These are phyloP conservation scores for Poecilia picta DNA, from an alignment of 2,797 vertebrate genomes.

Conservation along the genomic window DNA sequence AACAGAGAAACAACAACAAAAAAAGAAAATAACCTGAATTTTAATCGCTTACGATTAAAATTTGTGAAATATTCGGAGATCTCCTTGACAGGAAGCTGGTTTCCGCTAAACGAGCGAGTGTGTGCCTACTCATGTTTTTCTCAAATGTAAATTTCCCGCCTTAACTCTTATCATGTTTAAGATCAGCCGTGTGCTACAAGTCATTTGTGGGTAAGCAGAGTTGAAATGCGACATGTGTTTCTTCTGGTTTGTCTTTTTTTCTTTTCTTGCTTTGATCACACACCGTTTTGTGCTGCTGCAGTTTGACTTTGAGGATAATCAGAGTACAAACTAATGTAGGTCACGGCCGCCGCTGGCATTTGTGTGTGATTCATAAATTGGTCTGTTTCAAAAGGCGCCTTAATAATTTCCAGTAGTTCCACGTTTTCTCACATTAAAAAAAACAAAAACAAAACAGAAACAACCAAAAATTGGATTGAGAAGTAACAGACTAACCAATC, in stretches of 20 bases:
- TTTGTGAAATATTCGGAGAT: slow-evolving; percentile 11
- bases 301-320: neutral
- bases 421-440: neutral
- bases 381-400: neutral
- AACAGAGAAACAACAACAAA: neutral
- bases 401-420: neutral
- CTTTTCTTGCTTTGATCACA: slow-evolving; percentile 1
- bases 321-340: neutral
- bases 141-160: slow-evolving; percentile 68
- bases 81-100: slow-evolving; percentile 35
- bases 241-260: neutral
- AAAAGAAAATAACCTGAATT: no score
- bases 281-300: neutral
- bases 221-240: slow-evolving; percentile 32
- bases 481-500: no score
- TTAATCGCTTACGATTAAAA: slow-evolving; percentile 1
- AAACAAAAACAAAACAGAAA: neutral
- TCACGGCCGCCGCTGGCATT: neutral
- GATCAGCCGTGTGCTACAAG: slow-evolving; percentile 52
- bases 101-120: slow-evolving; percentile 33
- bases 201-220: slow-evolving; percentile 8
- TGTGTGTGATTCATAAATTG: neutral
- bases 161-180: slow-evolving; percentile 53
- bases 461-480: no score
- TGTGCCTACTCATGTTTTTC: slow-evolving; percentile 40